Evolutionary conservation across 2,797 vertebrate species (phyloP), one percentile per base, ranked within the genome.

Genomic region (Alfaro cultratus): DNA sequence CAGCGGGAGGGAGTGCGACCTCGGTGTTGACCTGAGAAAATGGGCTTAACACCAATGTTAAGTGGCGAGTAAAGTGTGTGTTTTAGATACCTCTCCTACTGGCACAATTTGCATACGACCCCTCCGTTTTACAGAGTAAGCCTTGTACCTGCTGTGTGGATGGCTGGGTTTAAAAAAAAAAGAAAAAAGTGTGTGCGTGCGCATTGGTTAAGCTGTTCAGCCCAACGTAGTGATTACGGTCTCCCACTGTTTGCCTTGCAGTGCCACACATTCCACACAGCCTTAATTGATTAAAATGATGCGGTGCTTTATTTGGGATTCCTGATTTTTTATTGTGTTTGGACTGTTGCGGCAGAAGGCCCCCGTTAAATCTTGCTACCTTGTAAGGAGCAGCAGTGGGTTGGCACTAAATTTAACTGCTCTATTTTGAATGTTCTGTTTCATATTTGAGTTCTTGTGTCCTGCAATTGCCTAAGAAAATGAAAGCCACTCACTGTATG

Each of bases 261-360:
- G 89, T 81, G 74, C 84, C 80, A 73, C 87, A 71, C 87, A 90
- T 93, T 95, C 89, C 87, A 86, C 31, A 26, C 77, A 68, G 79
- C 85, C 86, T 93, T 94, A 94, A 95, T 95, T 95, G 92, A 95
- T 93, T 86, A 87, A 89, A 94, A 94, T 93, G 92, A 88, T 93
- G 91, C 88, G 88, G 82, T 86, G 84, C 91, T 91, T 94, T 88
- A 94, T 93, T 92, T 86, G 86, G 76, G 86, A 85, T 67, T 57
- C 73, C 80, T 85, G 73, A 86, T 86, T 92, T 92, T 67, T 67
- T 67, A 67, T 67, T 67, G 62, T 67, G 18, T 39, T 67, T 67
- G 62, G 62, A 67, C 36, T 8, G 3, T 39, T 67, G 0, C 43
- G 72, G 76, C 79, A 78, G 84, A 87, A 88, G 88, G 83, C 85